phyloP scores from a whole-genome alignment of 2,888 invertebrate species.

The Liopterus haemorrhoidalis region DNA sequence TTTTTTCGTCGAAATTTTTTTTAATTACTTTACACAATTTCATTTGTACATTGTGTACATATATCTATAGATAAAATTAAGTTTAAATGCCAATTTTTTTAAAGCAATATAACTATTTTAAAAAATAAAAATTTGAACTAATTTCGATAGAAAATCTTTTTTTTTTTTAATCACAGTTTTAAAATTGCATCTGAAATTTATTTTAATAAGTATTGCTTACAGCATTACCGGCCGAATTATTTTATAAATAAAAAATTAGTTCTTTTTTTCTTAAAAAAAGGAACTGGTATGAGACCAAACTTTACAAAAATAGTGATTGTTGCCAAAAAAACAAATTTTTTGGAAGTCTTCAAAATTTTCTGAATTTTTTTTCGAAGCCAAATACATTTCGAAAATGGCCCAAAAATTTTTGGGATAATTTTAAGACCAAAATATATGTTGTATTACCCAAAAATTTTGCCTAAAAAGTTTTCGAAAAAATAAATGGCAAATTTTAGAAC shows the following conservation, averaged over 20 bases:
- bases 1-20: slow-evolving; percentile 5
- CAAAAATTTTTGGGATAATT: too few relatives aligned
- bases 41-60: too few relatives aligned
- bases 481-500: too few relatives aligned
- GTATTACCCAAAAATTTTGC: too few relatives aligned
- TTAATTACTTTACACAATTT: slow-evolving; percentile 1
- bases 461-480: too few relatives aligned
- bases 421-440: too few relatives aligned
- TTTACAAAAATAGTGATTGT: slow-evolving; percentile 19
- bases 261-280: slow-evolving; percentile 12
- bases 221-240: slow-evolving; percentile 27
- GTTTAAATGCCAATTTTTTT: slow-evolving; percentile 24
- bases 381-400: too few relatives aligned
- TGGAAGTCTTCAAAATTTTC: slow-evolving; percentile 37
- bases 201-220: slow-evolving; percentile 32
- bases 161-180: slow-evolving; percentile 27
- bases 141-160: slow-evolving; percentile 23
- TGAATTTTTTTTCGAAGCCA: too few relatives aligned
- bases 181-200: slow-evolving; percentile 25
- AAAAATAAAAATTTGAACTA: slow-evolving; percentile 20
- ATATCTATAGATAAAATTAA: slow-evolving; percentile 26
- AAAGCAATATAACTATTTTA: slow-evolving; percentile 18
- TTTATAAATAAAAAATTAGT: slow-evolving; percentile 8
- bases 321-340: slow-evolving; percentile 16
- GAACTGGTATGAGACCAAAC: slow-evolving; percentile 24